Percentiles rank a stretch among this genome's conserved stretches.
Conservation (phyloP, 1,140 invertebrate genomes). For the Aphis craccivora region DNA sequence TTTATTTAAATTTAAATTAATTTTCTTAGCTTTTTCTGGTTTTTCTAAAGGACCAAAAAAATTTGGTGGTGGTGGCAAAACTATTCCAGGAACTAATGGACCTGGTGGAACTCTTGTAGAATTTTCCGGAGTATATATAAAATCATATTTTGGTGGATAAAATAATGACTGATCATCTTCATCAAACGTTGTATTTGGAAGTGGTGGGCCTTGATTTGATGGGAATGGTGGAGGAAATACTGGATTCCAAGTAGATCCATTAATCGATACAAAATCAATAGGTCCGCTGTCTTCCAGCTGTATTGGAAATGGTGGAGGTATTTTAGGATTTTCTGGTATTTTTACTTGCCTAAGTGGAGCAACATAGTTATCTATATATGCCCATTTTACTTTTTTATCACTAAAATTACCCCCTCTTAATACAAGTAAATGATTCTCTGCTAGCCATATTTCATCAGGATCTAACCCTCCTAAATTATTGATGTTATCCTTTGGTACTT, state of each 20-base stretch:
- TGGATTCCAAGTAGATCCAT: slow-evolving; percentile 62
- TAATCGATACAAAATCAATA: slow-evolving; percentile 71
- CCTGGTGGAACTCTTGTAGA: slow-evolving; percentile 79
- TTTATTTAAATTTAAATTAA: slow-evolving; percentile 55
- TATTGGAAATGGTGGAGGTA: slow-evolving; percentile 89
- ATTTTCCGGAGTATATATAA: slow-evolving; percentile 81
- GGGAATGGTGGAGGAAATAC: slow-evolving; percentile 62
- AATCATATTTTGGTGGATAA: slow-evolving; percentile 88
- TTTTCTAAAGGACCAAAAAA: slow-evolving; percentile 76
- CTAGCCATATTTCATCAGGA: slow-evolving; percentile 86
- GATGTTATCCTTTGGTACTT: slow-evolving; percentile 79
- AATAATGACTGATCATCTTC: slow-evolving; percentile 89
- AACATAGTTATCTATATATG: slow-evolving; percentile 81
- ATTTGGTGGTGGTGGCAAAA: slow-evolving; percentile 84
- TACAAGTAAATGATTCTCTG: slow-evolving; percentile 86
- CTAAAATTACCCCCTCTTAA: slow-evolving; percentile 76
- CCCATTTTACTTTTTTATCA: slow-evolving; percentile 69
- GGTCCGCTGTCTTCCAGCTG: slow-evolving; percentile 82
- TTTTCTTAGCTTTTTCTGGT: slow-evolving; percentile 59
- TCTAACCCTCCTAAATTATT: slow-evolving; percentile 82
- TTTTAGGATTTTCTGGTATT: slow-evolving; percentile 75
- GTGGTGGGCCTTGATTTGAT: slow-evolving; percentile 63
- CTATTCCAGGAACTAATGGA: slow-evolving; percentile 85
- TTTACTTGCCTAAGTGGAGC: slow-evolving; percentile 82
- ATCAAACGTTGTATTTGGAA: slow-evolving; percentile 76